Evolutionary conservation across 2,888 invertebrate species (phyloP).

Genomic region (Campopleginae sp.): DNA sequence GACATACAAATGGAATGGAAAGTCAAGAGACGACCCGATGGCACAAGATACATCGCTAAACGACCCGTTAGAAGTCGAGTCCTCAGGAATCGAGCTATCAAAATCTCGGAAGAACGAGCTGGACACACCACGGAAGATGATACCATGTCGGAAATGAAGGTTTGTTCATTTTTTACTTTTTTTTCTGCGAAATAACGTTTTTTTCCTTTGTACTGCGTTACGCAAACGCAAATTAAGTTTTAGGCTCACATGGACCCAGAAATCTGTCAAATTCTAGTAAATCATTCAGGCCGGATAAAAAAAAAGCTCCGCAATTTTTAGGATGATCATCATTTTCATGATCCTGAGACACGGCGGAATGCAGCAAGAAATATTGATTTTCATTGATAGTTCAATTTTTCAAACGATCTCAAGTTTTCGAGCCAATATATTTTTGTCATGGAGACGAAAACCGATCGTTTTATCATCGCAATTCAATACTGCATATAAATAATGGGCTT

Average conservation of each 20-base stretch:
- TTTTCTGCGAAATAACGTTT: background rate
- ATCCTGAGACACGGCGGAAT: no score
- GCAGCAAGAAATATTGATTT: no score
- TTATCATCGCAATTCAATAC: no score
- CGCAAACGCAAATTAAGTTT: no score
- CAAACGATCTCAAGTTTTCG: no score
- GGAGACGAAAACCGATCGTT: no score
- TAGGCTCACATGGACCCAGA: background rate
- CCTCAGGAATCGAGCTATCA: conserved; percentile 88
- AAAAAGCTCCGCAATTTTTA: background rate
- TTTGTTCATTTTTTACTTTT: conserved; percentile 68
- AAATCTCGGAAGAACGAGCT: conserved; percentile 88
- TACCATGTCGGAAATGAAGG: conserved; percentile 91
- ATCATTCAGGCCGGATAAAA: background rate
- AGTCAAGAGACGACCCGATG: conserved; percentile 91
- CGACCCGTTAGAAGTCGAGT: conserved; percentile 89
- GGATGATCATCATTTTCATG: no score
- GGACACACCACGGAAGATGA: conserved; percentile 91
- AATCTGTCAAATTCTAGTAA: background rate
- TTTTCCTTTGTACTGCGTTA: no score
- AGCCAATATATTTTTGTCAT: no score
- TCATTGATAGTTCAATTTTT: no score
- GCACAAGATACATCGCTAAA: conserved; percentile 90
- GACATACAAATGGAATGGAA: conserved; percentile 89
- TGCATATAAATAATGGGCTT: no score